phyloP scores from a whole-genome alignment of 2,797 vertebrate species.

The Anas flavirostris region DNA sequence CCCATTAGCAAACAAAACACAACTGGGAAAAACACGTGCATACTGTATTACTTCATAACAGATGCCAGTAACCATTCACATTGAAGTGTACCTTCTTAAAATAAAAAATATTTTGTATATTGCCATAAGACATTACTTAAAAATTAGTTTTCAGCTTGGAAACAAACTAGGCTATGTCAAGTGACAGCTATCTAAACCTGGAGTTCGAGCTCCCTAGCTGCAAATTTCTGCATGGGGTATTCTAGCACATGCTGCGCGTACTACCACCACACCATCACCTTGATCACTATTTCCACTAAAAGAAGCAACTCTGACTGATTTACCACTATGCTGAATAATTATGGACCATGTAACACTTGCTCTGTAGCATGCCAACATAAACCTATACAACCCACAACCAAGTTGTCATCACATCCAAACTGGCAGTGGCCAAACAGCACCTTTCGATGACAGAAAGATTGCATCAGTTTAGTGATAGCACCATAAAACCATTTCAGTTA shows the following conservation, averaged over 20 bases:
- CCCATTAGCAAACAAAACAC: neutral
- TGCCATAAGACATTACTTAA: neutral
- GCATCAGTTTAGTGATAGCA: neutral
- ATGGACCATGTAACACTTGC: neutral
- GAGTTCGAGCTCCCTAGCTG: neutral
- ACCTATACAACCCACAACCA: neutral
- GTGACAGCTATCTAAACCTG: neutral
- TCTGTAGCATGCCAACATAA: neutral
- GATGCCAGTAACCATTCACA: neutral
- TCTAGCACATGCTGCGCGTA: neutral
- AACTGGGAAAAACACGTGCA: neutral
- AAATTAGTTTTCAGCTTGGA: neutral
- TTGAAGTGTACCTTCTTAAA: rapidly evolving
- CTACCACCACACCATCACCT: neutral
- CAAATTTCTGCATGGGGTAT: neutral
- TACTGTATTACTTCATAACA: rapidly evolving
- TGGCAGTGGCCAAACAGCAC: neutral
- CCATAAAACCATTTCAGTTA: neutral
- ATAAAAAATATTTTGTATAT: neutral
- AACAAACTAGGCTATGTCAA: neutral
- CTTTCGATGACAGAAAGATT: neutral
- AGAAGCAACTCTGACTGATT: neutral
- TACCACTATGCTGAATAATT: neutral
- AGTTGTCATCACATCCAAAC: neutral
- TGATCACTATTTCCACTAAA: neutral